Conservation (phyloP, 2,888 invertebrate species). For the Cosmopolites sordidus region DNA sequence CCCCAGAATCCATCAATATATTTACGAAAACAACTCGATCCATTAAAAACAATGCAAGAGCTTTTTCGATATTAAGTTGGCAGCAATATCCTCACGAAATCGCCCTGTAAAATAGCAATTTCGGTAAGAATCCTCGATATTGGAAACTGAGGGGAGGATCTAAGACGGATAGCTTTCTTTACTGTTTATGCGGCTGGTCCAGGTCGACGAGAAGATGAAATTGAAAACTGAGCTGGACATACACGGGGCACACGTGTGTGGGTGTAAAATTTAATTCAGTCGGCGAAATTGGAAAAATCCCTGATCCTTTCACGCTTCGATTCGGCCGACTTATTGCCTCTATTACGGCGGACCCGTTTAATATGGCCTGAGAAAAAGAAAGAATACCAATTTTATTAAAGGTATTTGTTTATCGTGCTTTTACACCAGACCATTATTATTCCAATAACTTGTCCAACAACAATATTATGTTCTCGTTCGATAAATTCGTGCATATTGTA, state of each 20-base stretch:
- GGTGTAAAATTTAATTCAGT: conserved; percentile 41
- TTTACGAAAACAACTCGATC: too few relatives aligned
- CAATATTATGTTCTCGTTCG: too few relatives aligned
- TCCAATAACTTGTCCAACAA: too few relatives aligned
- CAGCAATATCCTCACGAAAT: neutral
- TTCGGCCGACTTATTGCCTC: conserved; percentile 17
- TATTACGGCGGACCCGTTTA: neutral
- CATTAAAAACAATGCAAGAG: too few relatives aligned
- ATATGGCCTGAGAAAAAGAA: neutral
- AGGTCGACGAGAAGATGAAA: conserved; percentile 30
- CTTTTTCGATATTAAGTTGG: too few relatives aligned
- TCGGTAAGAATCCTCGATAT: conserved; percentile 33
- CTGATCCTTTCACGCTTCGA: conserved; percentile 33
- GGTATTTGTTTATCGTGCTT: too few relatives aligned
- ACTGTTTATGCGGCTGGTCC: conserved; percentile 42
- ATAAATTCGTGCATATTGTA: too few relatives aligned
- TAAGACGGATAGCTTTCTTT: conserved; percentile 45
- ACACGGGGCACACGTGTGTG: conserved; percentile 28
- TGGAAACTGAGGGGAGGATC: conserved; percentile 38
- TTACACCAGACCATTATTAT: too few relatives aligned
- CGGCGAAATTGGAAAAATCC: conserved; percentile 32
- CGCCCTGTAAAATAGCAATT: conserved; percentile 19
- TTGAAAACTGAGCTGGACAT: conserved; percentile 25
- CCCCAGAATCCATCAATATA: too few relatives aligned
- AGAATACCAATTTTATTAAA: neutral